Evolutionary conservation across 1,140 invertebrate genomes (phyloP).

Genomic region (Sminthurides bifidus): DNA sequence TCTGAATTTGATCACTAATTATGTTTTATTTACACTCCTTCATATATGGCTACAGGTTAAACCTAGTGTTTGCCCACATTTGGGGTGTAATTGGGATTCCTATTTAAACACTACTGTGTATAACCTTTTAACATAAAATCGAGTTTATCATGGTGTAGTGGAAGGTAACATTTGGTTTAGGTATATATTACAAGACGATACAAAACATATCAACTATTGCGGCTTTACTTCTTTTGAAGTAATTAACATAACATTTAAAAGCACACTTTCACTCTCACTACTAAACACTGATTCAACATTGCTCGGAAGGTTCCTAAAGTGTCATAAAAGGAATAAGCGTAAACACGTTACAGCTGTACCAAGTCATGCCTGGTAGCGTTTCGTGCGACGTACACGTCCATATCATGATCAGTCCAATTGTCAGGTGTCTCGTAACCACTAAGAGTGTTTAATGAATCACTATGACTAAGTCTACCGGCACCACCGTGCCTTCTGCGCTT

Average conservation of each 20-base stretch:
- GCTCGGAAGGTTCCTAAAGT: no score
- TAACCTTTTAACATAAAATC: no score
- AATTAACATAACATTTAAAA: not conserved
- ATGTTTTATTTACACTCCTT: no score
- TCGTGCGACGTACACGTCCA: constrained; percentile 86
- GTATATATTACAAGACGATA: no score
- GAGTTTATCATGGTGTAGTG: not conserved
- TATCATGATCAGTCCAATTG: constrained; percentile 90
- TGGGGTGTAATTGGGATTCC: no score
- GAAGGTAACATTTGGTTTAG: constrained; percentile 2
- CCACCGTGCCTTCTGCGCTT: constrained; percentile 16
- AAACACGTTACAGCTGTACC: constrained; percentile 57
- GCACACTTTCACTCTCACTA: not conserved
- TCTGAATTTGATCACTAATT: not conserved
- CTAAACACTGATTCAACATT: not conserved
- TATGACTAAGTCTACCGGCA: constrained; percentile 18
- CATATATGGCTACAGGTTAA: no score
- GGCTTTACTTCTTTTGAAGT: no score
- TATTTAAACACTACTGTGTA: no score
- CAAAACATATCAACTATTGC: no score
- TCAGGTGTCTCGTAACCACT: constrained; percentile 70
- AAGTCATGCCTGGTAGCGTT: constrained; percentile 73
- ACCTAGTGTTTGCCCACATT: no score
- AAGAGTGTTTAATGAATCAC: constrained; percentile 46
- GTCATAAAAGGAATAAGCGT: no score